These are phyloP conservation scores for Stenurella melanura DNA, from an alignment of 2,888 invertebrate genomes.

Conservation along the genomic window DNA sequence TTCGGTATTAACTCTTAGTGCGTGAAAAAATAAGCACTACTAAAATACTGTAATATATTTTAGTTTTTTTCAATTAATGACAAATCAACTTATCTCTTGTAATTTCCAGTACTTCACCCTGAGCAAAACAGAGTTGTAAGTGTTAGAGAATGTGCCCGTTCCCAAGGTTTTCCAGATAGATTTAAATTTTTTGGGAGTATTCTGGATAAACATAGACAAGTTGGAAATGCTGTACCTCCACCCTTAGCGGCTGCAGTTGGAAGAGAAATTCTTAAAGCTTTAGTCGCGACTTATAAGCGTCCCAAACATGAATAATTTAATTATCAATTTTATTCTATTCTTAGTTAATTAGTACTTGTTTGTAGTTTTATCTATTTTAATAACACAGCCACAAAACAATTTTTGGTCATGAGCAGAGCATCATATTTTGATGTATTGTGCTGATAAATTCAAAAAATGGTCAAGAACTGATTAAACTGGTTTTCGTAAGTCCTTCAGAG, in stretches of 20 bases:
- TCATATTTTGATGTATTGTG: no score
- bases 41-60: background rate
- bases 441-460: no score
- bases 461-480: no score
- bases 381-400: no score
- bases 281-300: slow-evolving; percentile 26
- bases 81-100: background rate
- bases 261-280: slow-evolving; percentile 80
- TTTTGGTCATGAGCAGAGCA: no score
- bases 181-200: slow-evolving; percentile 85
- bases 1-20: no score
- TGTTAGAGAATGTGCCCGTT: slow-evolving; percentile 89
- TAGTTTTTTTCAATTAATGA: background rate
- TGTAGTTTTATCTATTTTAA: background rate
- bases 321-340: background rate
- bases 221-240: slow-evolving; percentile 92
- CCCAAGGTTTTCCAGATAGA: slow-evolving; percentile 88
- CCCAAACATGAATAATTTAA: background rate
- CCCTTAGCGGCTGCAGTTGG: slow-evolving; percentile 87
- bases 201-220: slow-evolving; percentile 87
- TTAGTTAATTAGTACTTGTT: background rate
- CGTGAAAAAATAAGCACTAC: no score
- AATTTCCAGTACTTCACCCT: slow-evolving; percentile 82
- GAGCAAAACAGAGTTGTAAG: slow-evolving; percentile 88
- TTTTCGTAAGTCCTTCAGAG: no score